phyloP scores from a whole-genome alignment of 1,140 invertebrate genomes.

The Conus betulinus region DNA sequence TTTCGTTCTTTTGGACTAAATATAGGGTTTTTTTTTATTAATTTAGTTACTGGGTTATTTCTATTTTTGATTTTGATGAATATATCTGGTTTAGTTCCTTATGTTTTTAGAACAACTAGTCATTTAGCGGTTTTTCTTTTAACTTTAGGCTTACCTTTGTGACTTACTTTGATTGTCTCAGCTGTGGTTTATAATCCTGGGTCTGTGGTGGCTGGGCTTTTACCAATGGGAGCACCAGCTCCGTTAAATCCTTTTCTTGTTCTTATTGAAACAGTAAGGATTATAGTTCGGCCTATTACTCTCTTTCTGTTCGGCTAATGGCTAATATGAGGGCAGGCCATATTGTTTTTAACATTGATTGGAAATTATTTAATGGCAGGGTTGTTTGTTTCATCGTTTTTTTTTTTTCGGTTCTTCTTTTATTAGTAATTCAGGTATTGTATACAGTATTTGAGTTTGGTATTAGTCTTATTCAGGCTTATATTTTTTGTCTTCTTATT shows the following conservation, averaged over 20 bases:
- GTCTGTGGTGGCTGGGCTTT: too few species aligned
- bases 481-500: too few species aligned
- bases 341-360: constrained; percentile 79
- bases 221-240: constrained; percentile 75
- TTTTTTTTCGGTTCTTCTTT: neutral
- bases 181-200: too few species aligned
- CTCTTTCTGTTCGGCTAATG: constrained; percentile 81
- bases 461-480: too few species aligned
- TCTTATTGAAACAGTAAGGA: constrained; percentile 74
- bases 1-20: too few species aligned
- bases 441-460: too few species aligned
- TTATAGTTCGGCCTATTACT: constrained; percentile 80
- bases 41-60: neutral
- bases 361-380: constrained; percentile 68
- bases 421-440: neutral
- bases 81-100: neutral
- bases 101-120: constrained; percentile 14
- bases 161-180: too few species aligned
- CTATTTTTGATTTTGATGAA: constrained; percentile 8
- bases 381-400: neutral
- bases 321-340: constrained; percentile 85
- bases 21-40: neutral
- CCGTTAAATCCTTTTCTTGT: constrained; percentile 77
- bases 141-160: too few species aligned
- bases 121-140: too few species aligned